These are phyloP conservation scores for Selenia dentaria DNA, from an alignment of 2,888 invertebrate species.

Conservation along the genomic window DNA sequence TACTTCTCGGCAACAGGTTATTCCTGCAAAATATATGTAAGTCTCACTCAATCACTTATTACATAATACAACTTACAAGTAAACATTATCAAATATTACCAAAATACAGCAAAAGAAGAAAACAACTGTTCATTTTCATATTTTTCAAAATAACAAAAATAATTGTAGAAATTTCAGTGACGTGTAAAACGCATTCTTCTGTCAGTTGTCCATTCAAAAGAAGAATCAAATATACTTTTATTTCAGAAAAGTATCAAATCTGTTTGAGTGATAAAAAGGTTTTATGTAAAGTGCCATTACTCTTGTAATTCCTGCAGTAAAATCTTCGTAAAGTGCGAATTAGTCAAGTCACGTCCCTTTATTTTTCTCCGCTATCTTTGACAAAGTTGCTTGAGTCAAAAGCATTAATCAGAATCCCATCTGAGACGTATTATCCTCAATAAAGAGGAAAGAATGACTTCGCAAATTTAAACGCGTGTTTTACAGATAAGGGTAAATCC, in stretches of 20 bases:
- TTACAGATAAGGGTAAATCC: slow-evolving; percentile 77
- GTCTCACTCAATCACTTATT: background rate
- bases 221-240: slow-evolving; percentile 53
- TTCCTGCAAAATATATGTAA: slow-evolving; percentile 32
- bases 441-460: slow-evolving; percentile 82
- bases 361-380: slow-evolving; percentile 79
- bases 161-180: slow-evolving; percentile 42
- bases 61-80: background rate
- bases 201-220: slow-evolving; percentile 64
- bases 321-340: slow-evolving; percentile 64
- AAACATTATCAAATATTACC: slow-evolving; percentile 48
- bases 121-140: slow-evolving; percentile 57
- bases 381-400: slow-evolving; percentile 76
- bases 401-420: slow-evolving; percentile 82
- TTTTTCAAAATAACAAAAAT: slow-evolving; percentile 43
- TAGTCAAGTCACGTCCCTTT: slow-evolving; percentile 80
- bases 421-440: slow-evolving; percentile 82
- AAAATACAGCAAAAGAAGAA: slow-evolving; percentile 51
- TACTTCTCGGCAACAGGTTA: slow-evolving; percentile 44
- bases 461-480: slow-evolving; percentile 81
- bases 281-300: slow-evolving; percentile 44
- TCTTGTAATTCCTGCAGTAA: slow-evolving; percentile 45
- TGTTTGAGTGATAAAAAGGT: slow-evolving; percentile 31
- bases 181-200: slow-evolving; percentile 46
- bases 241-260: slow-evolving; percentile 16